These are phyloP conservation scores for Phoenoteleia sp. DNA, from an alignment of 2,888 invertebrate species.

Conservation along the genomic window DNA sequence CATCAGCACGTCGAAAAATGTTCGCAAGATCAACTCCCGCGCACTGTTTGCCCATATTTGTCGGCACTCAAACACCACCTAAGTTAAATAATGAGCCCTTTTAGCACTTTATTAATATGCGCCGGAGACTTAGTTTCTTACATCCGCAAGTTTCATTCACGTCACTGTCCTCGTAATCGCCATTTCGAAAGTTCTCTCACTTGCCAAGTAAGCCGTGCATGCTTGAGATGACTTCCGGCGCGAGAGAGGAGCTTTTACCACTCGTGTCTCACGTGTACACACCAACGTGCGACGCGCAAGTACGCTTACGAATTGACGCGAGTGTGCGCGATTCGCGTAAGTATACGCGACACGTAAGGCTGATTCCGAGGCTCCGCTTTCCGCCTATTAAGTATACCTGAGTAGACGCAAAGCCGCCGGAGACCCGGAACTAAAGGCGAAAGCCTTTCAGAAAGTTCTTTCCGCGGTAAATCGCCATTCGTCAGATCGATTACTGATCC, in stretches of 20 bases:
- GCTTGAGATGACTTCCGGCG: conserved; percentile 68
- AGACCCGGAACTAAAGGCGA: conserved; percentile 49
- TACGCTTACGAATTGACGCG: conserved; percentile 48
- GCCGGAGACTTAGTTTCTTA: conserved; percentile 42
- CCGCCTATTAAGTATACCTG: conserved; percentile 75
- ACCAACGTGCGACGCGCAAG: conserved; percentile 24
- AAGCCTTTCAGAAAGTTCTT: conserved; percentile 58
- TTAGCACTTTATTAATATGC: conserved; percentile 59
- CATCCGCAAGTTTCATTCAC: conserved; percentile 61
- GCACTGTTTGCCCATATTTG: background rate
- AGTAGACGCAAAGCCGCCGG: conserved; percentile 71
- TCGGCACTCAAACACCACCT: background rate
- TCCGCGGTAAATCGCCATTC: conserved; percentile 26
- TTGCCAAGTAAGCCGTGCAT: conserved; percentile 73
- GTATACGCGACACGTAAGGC: conserved; percentile 75
- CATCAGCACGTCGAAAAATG: background rate
- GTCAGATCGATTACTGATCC: conserved; percentile 57
- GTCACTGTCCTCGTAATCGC: conserved; percentile 70
- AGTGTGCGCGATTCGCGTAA: conserved; percentile 34
- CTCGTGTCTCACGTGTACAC: conserved; percentile 68
- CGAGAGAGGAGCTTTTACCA: conserved; percentile 67
- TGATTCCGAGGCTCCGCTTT: conserved; percentile 70
- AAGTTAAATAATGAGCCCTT: conserved; percentile 25
- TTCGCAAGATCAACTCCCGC: background rate
- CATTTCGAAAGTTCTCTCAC: conserved; percentile 68